Evolutionary conservation across 2,888 invertebrate genomes (phyloP), one percentile per base, ranked within the genome.

Genomic region (Megastigmus dorsalis): DNA sequence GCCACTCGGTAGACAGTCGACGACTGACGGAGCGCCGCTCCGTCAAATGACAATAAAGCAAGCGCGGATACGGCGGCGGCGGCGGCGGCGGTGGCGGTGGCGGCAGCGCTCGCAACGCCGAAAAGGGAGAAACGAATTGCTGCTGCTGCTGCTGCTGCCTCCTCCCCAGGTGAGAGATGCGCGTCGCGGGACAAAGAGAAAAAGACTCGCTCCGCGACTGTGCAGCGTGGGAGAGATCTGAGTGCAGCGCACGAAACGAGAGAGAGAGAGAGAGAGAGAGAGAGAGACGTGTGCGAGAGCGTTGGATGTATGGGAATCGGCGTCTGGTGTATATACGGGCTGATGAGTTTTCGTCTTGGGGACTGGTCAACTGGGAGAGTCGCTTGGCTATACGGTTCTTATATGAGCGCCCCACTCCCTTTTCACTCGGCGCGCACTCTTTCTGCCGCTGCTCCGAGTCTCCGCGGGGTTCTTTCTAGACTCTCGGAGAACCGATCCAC

Each of bases 351-450:
- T 87, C 86, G 86, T 85, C 84, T 10, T 18, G 36, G 84, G 83
- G 85, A 86, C 86, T 87, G 86, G 82, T 86, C 85, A 87, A 59
- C 86, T 86, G 86, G 84, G 85, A 86, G 86, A 87, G 86, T 85
- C 85, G 84, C 85, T 86, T 86, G 85, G 82, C 79, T 85, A 84
- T 83, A n/a, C 82, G 84, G 85, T 15, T 45, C 28, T 52, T 52
- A 45, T 26, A 9, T 28, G 45, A 18, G 20, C 45, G 45, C 45
- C 57, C 67, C 67, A 45, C 67, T 57, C 86, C 86, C 38, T 63
- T 63, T 18, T 36, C 10, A 9, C 43, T 41, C 26, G 41, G n/a
- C n/a, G 48, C 28, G 30, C 9, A 10, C 15, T 3, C 41, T 36
- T 9, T 30, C n/a, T 54, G 33, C 33, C 9, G 33, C n/a, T 26